Evolutionary conservation across 2,888 invertebrate genomes (phyloP).

Genomic region (Auanema freiburgensis): DNA sequence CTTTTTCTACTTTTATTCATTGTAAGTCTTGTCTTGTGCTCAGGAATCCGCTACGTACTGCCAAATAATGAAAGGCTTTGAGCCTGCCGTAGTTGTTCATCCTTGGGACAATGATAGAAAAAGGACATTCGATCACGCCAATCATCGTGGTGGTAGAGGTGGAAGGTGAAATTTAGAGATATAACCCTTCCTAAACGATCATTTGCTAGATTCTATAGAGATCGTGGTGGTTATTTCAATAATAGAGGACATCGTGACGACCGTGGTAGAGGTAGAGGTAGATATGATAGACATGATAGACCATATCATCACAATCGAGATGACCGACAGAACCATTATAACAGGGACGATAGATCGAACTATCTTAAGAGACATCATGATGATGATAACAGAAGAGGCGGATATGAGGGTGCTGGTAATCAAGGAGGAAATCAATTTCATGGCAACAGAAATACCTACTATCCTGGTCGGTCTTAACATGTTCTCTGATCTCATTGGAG

Average conservation of each 20-base stretch:
- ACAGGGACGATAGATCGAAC: too few relatives aligned
- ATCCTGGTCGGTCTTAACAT: too few relatives aligned
- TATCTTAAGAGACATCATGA: too few relatives aligned
- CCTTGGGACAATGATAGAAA: constrained; percentile 14
- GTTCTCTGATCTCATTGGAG: too few relatives aligned
- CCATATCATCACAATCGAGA: too few relatives aligned
- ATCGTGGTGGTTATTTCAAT: constrained; percentile 1
- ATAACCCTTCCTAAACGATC: not conserved
- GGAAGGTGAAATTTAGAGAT: constrained; percentile 9
- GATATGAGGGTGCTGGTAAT: too few relatives aligned
- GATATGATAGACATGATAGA: too few relatives aligned
- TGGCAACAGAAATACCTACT: too few relatives aligned
- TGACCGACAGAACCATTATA: too few relatives aligned
- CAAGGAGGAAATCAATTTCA: too few relatives aligned
- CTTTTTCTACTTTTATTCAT: not conserved
- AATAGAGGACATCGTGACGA: constrained; percentile 6
- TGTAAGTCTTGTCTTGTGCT: not conserved
- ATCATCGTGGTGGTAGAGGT: too few relatives aligned
- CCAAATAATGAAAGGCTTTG: constrained; percentile 14
- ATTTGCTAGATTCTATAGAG: not conserved
- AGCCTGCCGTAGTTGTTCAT: constrained; percentile 9
- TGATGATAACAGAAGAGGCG: too few relatives aligned
- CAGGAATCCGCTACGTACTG: not conserved
- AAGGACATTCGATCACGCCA: constrained; percentile 10
- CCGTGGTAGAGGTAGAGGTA: not conserved